Base-by-base conservation (phyloP, 2,113 vertebrate species). In the Alethe diademata region DNA sequence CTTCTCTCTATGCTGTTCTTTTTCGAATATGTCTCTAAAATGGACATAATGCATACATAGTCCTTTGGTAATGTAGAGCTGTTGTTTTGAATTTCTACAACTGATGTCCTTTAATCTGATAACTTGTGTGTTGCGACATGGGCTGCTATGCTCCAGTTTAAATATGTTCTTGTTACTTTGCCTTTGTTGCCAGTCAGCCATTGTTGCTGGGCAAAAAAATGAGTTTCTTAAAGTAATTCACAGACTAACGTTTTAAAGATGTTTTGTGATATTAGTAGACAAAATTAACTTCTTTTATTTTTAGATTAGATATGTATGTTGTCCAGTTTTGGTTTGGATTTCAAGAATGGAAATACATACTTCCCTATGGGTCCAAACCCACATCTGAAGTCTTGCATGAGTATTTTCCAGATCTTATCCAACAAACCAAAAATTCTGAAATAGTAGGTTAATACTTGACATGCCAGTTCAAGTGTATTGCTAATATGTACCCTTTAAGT, bases 41-140 rank as follows among this genome's bases (percentile, higher is more conserved):
- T 42, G 38, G 33, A 10, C 7, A 5, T 35, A 54, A 57, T 8
- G 9, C 0, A 0, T 57, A 33, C 4, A 1, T 23, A 6, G 24
- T 75, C 6, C 0, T 5, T 66, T 58, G 18, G 56, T 51, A 54
- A 47, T 1, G 1, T 45, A 13, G 47, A 76, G 31, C 40, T 83
- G 14, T 31, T 51, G 48, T 53, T 90, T 81, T 54, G 78, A 48
- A 53, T 57, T 42, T 47, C 19, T 62, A 6, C 6, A 25, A 3
- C 25, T 19, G 47, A 5, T 75, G 53, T 17, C 1, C 19, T 65
- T 67, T 48, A 45, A 89, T 60, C 50, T 51, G 48, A 48, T 78
- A 31, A 16, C 6, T 53, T 73, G 29, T 54, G 40, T 2, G 1
- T 83, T n/a, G 35, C 0, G 0, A 13, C 43, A 25, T 31, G 45